Base-by-base conservation (phyloP, 2,797 vertebrate genomes). In the Schizothorax lantsangensis region DNA sequence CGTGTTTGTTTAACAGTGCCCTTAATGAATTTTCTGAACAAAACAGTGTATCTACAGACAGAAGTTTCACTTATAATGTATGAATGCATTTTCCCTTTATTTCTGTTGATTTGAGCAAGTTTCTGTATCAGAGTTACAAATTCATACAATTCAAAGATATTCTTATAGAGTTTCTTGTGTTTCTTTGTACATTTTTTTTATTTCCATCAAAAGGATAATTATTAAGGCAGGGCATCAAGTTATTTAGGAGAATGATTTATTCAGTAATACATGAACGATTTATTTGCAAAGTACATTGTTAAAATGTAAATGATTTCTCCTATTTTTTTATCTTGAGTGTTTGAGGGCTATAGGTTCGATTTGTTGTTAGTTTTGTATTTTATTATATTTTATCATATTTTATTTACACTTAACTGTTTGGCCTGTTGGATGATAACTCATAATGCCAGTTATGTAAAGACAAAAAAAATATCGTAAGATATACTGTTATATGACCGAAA, bases 1-100 rank as follows among this genome's bases (percentile, higher is more conserved):
- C 89, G 90, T 90, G 94, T 94, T 95, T 88, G 95, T 91, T 96
- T 96, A 97, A 95, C 96, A 97, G 96, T 97, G 97, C 97, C 96
- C 97, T 97, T 98, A 97, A 96, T 71, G 81, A 64, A 69, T 81
- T 79, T 81, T 82, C 81, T 83, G 68, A 86, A 79, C 72, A 82
- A 84, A 89, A 79, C 47, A 30, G 72, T 87, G 86, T 88, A 84
- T 78, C 81, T 72, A 84, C 78, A 90, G 83, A 89, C 86, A 69
- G 57, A 77, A 57, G 62, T 84, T 45, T 43, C 54, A 66, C 83
- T 80, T 77, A 78, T 85, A 64, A 81, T 71, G 26, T 36, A 88
- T 78, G 77, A 79, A 66, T n/a, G 71, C 84, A 64, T 88, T 80
- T 78, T 75, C n/a, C 36, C 57, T 47, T 83, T 1, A 2, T 84